These are phyloP conservation scores for Otolemur crassicaudatus DNA, from an alignment of 2,797 vertebrate genomes.

Conservation along the genomic window DNA sequence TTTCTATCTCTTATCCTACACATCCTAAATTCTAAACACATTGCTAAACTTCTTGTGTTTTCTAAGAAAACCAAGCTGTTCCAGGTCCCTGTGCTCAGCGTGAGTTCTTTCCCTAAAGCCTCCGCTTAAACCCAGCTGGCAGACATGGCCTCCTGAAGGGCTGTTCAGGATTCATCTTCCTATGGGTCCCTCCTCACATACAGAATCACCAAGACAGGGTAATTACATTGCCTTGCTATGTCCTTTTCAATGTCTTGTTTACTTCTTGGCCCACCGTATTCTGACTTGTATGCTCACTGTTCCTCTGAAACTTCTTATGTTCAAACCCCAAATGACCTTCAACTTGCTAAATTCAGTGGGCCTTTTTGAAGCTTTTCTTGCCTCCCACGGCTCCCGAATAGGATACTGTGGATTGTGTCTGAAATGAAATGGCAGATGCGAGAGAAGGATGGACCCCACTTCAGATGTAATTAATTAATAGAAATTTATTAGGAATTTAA, in stretches of 20 bases:
- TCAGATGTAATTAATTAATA: no score
- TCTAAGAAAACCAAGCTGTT: neutral
- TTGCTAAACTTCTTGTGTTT: neutral
- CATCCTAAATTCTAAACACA: no score
- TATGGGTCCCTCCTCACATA: neutral
- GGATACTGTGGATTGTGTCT: neutral
- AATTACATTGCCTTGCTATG: neutral
- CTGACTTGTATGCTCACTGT: neutral
- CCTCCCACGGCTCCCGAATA: neutral
- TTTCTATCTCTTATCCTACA: neutral
- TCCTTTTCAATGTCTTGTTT: neutral
- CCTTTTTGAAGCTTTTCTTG: neutral
- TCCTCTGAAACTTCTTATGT: neutral
- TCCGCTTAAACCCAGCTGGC: neutral
- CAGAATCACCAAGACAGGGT: neutral
- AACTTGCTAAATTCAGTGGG: neutral
- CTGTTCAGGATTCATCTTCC: neutral
- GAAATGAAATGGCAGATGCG: no score
- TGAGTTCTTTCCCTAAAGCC: neutral
- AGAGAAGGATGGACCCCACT: no score
- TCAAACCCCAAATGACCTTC: neutral
- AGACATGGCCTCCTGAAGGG: neutral
- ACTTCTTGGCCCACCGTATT: neutral
- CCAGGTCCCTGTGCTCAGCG: neutral
- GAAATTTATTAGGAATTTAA: no score